Evolutionary conservation across 2,113 vertebrate species (phyloP).

Genomic region (Dascyllus trimaculatus): DNA sequence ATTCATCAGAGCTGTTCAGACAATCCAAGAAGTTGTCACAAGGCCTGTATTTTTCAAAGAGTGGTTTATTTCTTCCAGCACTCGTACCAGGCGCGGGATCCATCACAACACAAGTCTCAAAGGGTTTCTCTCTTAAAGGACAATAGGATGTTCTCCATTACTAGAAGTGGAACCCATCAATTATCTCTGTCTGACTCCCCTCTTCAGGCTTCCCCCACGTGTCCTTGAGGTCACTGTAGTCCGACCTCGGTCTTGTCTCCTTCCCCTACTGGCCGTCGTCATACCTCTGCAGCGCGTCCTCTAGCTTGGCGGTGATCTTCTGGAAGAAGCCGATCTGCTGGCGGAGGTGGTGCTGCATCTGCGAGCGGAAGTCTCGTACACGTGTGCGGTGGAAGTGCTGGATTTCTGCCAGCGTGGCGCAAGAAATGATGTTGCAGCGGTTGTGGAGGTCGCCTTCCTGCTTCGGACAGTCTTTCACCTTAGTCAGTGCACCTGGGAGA

Average conservation of each 20-base stretch:
- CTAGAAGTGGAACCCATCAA: conserved; percentile 13
- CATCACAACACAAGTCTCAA: conserved; percentile 11
- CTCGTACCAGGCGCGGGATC: background rate
- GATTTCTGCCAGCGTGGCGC: conserved; percentile 96
- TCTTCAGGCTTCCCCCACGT: background rate
- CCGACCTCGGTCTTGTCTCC: background rate
- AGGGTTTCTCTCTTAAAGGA: conserved; percentile 17
- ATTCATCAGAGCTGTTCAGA: conserved; percentile 63
- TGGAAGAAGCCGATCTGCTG: conserved; percentile 98
- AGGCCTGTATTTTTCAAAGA: conserved; percentile 23
- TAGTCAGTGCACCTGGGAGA: conserved; percentile 93
- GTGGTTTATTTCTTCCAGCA: conserved; percentile 21
- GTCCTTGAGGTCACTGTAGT: background rate
- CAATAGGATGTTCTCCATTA: conserved; percentile 5
- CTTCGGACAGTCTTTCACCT: conserved; percentile 95
- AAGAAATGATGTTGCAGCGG: conserved; percentile 98
- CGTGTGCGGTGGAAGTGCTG: conserved; percentile 97
- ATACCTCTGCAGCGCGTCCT: conserved; percentile 94
- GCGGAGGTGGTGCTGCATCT: conserved; percentile 97
- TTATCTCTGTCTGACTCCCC: conserved; percentile 1
- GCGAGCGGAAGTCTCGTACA: conserved; percentile 94
- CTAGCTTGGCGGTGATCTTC: conserved; percentile 96
- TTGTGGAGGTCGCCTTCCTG: conserved; percentile 93
- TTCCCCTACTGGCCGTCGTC: conserved; percentile 87
- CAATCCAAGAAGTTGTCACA: conserved; percentile 49